Evolutionary conservation across 1,140 invertebrate genomes (phyloP), one percentile per base, ranked within the genome.

Genomic region (Stegodyphus dumicola): DNA sequence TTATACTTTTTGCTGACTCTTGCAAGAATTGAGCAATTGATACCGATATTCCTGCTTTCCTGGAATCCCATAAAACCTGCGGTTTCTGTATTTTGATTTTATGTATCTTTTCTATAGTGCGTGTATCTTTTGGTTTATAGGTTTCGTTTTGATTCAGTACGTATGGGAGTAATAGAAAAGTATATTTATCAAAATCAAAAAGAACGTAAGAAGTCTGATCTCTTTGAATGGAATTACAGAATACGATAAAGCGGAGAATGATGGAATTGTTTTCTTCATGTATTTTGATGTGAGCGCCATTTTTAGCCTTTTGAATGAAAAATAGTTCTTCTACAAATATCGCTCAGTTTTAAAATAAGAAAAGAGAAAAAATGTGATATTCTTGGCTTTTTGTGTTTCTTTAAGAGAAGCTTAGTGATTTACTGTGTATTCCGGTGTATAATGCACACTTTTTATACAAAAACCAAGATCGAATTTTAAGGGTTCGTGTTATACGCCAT

Each of bases 1-100:
- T 70, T 79, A 79, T 79, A 52, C 77, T 54, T 70, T 66, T 70
- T 69, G 77, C 77, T 79, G 77, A 79, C 77, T 70, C 65, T 17
- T 48, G 77, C 77, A 79, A 79, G 77, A 79, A 79, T 79, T 79
- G 77, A 79, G 66, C 77, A 79, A 79, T 69, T 79, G 77, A 79
- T 79, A 54, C 18, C 60, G 5, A 2, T 52, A 51, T 60, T 66
- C 65, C 60, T 17, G 51, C 10, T 60, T 60, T 15, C 56, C 4
- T 11, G n/a, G 33, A 77, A 65, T 10, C 51, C 67, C 69, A 53
- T 54, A 79, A 79, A 79, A 9, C 52, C 51, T 52, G 33, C 33
- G 71, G 71, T 73, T 70, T 69, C 52, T 69, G 53, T 69, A 79
- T 70, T 52, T 7, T n/a, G 65, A 79, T 79, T 79, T 79, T 79